phyloP scores from a whole-genome alignment of 2,797 vertebrate species.

The Carcharodon carcharias region DNA sequence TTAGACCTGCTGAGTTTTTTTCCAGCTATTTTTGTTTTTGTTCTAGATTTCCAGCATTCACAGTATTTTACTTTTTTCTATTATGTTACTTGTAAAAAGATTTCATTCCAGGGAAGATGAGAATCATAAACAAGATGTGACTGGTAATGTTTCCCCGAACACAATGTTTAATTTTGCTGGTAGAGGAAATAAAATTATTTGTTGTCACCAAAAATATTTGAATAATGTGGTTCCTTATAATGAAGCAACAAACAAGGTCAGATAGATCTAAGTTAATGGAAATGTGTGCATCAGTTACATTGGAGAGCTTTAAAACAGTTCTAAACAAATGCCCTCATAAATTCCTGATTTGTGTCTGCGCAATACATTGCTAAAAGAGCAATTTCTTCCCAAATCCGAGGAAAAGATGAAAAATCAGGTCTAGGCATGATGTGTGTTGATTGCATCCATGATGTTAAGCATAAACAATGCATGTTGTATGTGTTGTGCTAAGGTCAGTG shows the following conservation, averaged over 20 bases:
- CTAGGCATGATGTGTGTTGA: background rate
- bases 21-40: no score
- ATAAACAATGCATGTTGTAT: background rate
- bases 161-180: background rate
- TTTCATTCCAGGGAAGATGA: constrained; percentile 3
- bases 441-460: background rate
- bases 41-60: no score
- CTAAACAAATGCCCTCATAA: background rate
- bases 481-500: background rate
- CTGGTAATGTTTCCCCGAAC: no score
- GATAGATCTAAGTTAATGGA: no score
- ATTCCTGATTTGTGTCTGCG: background rate
- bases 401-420: background rate
- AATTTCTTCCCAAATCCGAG: background rate
- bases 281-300: background rate
- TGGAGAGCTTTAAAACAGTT: background rate
- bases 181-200: background rate
- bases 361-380: background rate
- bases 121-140: background rate
- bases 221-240: background rate
- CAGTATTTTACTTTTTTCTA: no score
- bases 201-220: no score
- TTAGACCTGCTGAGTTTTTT: no score
- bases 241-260: background rate
- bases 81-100: background rate